A percentile compares a stretch with the other conserved stretches of the same genome.
Conservation (phyloP, 53 echinoderm and acorn worm genomes). For the Paracentrotus lividus region DNA sequence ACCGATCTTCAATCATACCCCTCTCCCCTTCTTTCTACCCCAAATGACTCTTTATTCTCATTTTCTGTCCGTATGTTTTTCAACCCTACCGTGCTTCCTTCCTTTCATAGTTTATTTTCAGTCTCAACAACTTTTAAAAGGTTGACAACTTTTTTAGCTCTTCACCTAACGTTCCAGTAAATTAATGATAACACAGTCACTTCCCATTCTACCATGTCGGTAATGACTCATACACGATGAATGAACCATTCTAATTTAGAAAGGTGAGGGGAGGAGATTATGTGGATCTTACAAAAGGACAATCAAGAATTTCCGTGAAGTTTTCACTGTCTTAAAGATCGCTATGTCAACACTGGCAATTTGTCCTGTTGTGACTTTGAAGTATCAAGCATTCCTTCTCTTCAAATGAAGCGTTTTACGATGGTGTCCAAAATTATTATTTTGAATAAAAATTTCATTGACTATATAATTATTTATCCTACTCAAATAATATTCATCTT, state of each 20-base stretch:
- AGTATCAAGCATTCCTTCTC: not conserved
- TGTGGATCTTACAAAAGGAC: not conserved
- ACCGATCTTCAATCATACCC: not conserved
- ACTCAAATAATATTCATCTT: too few relatives aligned
- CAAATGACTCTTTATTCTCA: not conserved
- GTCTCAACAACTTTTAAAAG: not conserved
- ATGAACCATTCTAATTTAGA: not conserved
- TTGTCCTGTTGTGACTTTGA: not conserved
- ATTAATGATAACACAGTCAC: constrained; percentile 20
- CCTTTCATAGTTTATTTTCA: not conserved
- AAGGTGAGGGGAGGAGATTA: not conserved
- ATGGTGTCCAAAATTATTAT: too few relatives aligned
- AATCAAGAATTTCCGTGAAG: not conserved
- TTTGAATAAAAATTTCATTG: too few relatives aligned
- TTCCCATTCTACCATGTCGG: constrained; percentile 8
- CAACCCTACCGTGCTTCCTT: not conserved
- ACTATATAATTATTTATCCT: too few relatives aligned
- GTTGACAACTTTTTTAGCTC: too few relatives aligned
- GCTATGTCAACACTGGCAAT: not conserved
- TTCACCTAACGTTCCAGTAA: not conserved
- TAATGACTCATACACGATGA: not conserved
- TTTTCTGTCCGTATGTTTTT: not conserved
- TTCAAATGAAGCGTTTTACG: too few relatives aligned
- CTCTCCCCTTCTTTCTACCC: not conserved
- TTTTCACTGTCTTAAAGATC: not conserved